Base-by-base conservation (phyloP, 2,113 vertebrate genomes). In the Pseudorhombus dupliciocellatus region DNA sequence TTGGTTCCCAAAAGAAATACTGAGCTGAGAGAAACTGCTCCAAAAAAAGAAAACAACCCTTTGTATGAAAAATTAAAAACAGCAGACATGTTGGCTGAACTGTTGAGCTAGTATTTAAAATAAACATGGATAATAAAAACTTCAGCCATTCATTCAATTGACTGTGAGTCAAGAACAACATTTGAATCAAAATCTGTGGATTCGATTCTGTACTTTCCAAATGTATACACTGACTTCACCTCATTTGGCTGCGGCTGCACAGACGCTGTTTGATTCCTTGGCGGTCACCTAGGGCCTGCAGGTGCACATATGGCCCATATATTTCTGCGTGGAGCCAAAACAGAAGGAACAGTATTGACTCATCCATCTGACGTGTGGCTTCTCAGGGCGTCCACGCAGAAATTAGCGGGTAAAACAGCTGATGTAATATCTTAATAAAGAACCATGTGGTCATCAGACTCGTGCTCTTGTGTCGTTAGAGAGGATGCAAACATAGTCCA, bases 261-360 rank as follows among this genome's bases (percentile, higher is more conserved):
- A 21, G 16, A 64, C 40, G 21, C 42, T 73, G 61, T 70, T 50
- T 48, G 30, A 70, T 20, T 14, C 52, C 75, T 81, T 89, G 75
- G 83, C 83, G 75, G 22, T n/a, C 42, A 0, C 12, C 16, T 50
- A 2, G 22, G 63, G 52, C 68, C 71, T 76, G 80, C 79, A 80
- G 85, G 83, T 83, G 51, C 46, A 81, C 85, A 83, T 81, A 87
- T 83, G 80, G 87, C 37, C 82, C 77, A 73, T 83, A 83, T 83
- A 78, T 55, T 53, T 80, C 52, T 75, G 62, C 28, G 67, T 65
- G 54, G 58, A 73, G 63, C 79, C 66, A 86, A 81, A 80, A 73
- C 16, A 62, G 40, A 58, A 71, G 37, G 69, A 66, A 82, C 76
- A 63, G 26, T 30, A 77, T 73, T 84, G 78, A 78, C 44, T 85